Base-by-base conservation (phyloP, 2,797 vertebrate species). In the Bradypodion pumilum region DNA sequence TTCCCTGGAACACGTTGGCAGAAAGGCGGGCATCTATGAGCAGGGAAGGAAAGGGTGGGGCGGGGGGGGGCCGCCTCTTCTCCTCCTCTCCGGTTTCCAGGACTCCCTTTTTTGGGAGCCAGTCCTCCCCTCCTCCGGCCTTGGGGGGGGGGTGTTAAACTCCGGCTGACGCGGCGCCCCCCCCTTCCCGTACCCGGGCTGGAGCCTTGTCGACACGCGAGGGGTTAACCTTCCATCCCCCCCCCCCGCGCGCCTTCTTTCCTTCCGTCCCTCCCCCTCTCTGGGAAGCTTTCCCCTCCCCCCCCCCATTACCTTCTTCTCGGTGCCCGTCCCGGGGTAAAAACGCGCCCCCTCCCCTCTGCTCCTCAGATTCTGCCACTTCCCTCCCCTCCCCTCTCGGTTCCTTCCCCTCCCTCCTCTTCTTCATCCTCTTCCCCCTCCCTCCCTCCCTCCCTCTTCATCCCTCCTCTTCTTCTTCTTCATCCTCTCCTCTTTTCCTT, bases 261-360 rank as follows among this genome's bases (percentile, higher is more conserved):
- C 6, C 37, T 23, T 52, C 35, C 5, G 15, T 13, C 13, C 40
- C 13, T n/a, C 21, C n/a, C 80, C 44, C 23, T n/a, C n/a, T 63
- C 52, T 32, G 35, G 3, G 82, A 15, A 25, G 81, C 62, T 6
- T 29, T 52, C 37, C 35, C 35, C 76, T 7, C 4, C 16, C n/a
- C 46, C 13, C 59, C 25, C 23, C 32, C 9, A 49, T 27, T 46
- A 21, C 73, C 15, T 56, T 13, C 25, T 35, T 46, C 35, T 63
- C 3, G 12, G 65, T 23, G 63, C 74, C 82, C 66, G 2, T n/a
- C 76, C 32, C 15, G 32, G 5, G 42, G 10, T 81, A 6, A 52
- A 59, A 32, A 35, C 49, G 59, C 7, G 32, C 56, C 83, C 77
- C 83, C 76, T 65, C 76, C 77, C 76, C 37, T 73, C 49, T 56